Conservation (phyloP, 2,113 vertebrate genomes). For the Colossoma macropomum region DNA sequence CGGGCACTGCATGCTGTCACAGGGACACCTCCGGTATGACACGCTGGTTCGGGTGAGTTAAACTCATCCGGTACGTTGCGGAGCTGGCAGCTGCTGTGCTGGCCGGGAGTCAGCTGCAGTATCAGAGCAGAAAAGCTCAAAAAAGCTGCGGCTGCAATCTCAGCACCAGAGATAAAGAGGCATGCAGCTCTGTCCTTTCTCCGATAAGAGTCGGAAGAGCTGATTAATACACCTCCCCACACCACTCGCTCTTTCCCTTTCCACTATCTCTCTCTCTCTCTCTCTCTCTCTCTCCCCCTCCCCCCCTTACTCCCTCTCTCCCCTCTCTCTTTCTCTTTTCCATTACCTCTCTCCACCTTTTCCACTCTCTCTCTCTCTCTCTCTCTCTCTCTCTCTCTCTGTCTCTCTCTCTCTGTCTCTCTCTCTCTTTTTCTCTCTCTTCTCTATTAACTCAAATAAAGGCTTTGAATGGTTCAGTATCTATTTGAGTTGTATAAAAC, state of each 20-base stretch:
- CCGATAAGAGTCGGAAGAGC: slow-evolving; percentile 84
- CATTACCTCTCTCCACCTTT: background rate
- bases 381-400: background rate
- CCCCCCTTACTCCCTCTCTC: background rate
- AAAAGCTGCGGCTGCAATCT: slow-evolving; percentile 68
- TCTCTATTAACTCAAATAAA: too few species aligned
- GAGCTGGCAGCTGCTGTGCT: slow-evolving; percentile 34
- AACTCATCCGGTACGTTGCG: slow-evolving; percentile 44
- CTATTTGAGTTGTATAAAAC: too few species aligned
- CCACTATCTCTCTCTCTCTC: slow-evolving; percentile 51
- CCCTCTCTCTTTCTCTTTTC: slow-evolving; percentile 1
- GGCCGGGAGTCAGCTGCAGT: slow-evolving; percentile 35
- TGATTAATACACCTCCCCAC: slow-evolving; percentile 74
- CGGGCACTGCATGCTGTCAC: slow-evolving; percentile 48
- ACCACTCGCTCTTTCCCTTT: background rate
- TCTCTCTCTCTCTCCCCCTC: slow-evolving; percentile 52
- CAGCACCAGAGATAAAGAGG: slow-evolving; percentile 72
- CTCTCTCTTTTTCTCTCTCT: too few species aligned
- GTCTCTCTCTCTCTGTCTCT: background rate
- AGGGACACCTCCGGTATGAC: slow-evolving; percentile 48
- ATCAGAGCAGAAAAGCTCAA: slow-evolving; percentile 60
- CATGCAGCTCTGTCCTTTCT: slow-evolving; percentile 80
- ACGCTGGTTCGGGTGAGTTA: slow-evolving; percentile 37
- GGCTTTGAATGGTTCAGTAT: too few species aligned
- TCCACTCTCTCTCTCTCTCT: background rate